Conservation (phyloP, 2,797 vertebrate species). For the Megaceryle alcyon region DNA sequence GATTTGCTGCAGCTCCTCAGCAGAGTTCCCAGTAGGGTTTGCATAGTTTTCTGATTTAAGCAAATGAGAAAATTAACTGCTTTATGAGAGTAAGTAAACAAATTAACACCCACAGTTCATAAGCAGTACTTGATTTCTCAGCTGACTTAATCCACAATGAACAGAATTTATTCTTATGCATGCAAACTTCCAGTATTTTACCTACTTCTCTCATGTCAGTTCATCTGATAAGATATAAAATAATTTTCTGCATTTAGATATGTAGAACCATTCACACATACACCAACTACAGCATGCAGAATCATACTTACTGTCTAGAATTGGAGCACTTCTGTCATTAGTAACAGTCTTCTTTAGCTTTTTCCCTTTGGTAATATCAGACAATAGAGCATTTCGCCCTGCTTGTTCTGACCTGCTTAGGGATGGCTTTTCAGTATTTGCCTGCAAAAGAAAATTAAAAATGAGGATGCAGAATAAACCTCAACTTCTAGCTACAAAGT, state of each 20-base stretch:
- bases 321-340: slow-evolving; percentile 91
- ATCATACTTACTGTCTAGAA: slow-evolving; percentile 88
- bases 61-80: neutral
- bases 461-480: neutral
- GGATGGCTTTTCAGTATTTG: slow-evolving; percentile 89
- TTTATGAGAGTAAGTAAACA: neutral
- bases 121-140: neutral
- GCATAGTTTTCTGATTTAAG: neutral
- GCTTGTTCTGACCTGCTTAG: slow-evolving; percentile 85
- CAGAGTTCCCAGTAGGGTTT: neutral
- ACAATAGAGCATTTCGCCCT: slow-evolving; percentile 88
- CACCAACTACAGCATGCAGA: neutral
- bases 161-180: neutral
- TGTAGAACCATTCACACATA: neutral
- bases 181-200: neutral
- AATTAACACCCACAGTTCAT: neutral
- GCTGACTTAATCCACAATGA: neutral
- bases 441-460: slow-evolving; percentile 80
- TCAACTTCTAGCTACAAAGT: neutral
- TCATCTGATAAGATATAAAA: neutral
- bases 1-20: neutral
- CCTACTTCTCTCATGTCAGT: neutral
- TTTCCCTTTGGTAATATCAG: slow-evolving; percentile 90
- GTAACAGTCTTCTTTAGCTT: slow-evolving; percentile 93
- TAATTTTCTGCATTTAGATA: neutral